Percentiles rank a stretch among this genome's conserved stretches.
phyloP scores from a whole-genome alignment of 2,113 vertebrate genomes.

The Psilopsiagon aurifrons region DNA sequence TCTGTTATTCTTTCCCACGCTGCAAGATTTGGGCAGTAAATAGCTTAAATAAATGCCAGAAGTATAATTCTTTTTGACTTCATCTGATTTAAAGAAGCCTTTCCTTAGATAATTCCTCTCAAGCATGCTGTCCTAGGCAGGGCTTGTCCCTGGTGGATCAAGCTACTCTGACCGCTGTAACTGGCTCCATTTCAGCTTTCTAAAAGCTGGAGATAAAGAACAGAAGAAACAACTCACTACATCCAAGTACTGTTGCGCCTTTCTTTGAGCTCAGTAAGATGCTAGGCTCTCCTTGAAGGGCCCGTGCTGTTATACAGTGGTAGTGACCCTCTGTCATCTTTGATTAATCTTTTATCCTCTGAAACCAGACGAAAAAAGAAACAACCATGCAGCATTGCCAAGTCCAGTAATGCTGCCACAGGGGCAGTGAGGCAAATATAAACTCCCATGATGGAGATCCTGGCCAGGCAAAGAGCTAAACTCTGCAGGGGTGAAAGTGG shows the following conservation, averaged over 20 bases:
- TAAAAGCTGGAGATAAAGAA: background rate
- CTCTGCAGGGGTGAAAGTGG: background rate
- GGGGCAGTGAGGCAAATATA: background rate
- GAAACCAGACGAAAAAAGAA: background rate
- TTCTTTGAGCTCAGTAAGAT: background rate
- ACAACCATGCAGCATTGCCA: background rate
- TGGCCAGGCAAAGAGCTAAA: background rate
- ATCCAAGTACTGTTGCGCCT: background rate
- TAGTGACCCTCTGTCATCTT: background rate
- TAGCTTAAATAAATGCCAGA: conserved; percentile 20
- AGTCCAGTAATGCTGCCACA: background rate
- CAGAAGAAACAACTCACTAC: background rate
- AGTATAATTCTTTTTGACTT: conserved; percentile 13
- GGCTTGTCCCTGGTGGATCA: background rate
- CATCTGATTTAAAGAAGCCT: conserved; percentile 24
- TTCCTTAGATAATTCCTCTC: conserved; percentile 21
- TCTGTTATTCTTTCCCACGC: conserved; percentile 59
- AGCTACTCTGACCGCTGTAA: background rate
- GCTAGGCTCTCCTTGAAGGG: background rate
- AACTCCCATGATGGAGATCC: background rate
- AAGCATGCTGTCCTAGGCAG: background rate
- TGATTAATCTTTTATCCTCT: background rate
- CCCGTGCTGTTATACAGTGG: background rate
- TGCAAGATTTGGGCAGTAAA: conserved; percentile 34
- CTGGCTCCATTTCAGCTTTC: background rate